Conservation (phyloP, 1,140 invertebrate genomes). For the Diorhabda carinulata region DNA sequence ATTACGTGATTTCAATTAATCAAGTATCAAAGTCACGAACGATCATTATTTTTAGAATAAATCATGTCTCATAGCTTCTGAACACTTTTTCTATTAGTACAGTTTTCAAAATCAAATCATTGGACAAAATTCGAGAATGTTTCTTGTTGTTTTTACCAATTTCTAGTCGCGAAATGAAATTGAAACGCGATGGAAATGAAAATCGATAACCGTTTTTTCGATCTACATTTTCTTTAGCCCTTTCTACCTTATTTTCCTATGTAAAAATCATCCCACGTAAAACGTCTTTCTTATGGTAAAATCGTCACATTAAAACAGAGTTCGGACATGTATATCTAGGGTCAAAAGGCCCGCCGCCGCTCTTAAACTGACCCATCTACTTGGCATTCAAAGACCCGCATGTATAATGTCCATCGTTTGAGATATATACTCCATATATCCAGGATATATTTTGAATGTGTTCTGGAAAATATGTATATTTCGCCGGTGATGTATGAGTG, state of each 20-base stretch:
- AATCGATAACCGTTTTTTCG: no score
- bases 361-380: constrained; percentile 11
- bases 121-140: no score
- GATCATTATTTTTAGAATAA: no score
- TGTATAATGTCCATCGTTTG: constrained; percentile 9
- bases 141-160: no score
- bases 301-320: constrained; percentile 12
- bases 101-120: no score
- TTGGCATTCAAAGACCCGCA: constrained; percentile 14
- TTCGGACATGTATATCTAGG: constrained; percentile 11
- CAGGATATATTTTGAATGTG: constrained; percentile 8
- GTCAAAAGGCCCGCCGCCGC: constrained; percentile 11
- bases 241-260: background rate
- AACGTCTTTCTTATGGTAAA: constrained; percentile 13
- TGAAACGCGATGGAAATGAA: no score
- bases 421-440: constrained; percentile 10
- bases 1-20: no score
- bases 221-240: background rate
- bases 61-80: no score
- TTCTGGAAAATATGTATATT: constrained; percentile 1
- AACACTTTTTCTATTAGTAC: no score
- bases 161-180: no score
- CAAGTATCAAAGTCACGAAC: no score
- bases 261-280: background rate
- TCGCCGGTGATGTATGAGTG: background rate